These are phyloP conservation scores for Drosophila niveifrons DNA, from an alignment of 2,888 invertebrate species.

Conservation along the genomic window DNA sequence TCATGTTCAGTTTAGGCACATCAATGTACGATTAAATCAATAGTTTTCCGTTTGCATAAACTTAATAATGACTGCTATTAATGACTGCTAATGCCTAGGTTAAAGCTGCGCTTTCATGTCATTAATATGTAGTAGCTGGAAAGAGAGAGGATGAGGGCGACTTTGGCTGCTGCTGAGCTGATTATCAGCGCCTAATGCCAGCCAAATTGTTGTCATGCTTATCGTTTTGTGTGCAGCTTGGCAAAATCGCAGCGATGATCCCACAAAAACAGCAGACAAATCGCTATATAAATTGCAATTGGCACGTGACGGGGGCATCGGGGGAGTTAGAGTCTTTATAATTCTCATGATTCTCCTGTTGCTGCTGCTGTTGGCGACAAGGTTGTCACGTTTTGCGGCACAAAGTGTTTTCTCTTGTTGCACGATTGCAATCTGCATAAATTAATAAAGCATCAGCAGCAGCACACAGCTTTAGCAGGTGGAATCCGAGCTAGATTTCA, in stretches of 20 bases:
- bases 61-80: conserved; percentile 16
- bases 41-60: conserved; percentile 11
- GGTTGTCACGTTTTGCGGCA: conserved; percentile 70
- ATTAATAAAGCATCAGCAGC: conserved; percentile 43
- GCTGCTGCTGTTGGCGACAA: conserved; percentile 35
- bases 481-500: conserved; percentile 11
- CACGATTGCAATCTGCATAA: conserved; percentile 70
- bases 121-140: conserved; percentile 16
- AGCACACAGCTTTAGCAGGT: conserved; percentile 33
- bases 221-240: conserved; percentile 30
- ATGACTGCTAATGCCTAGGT: conserved; percentile 17
- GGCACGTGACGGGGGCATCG: conserved; percentile 48
- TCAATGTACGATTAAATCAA: conserved; percentile 17
- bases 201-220: conserved; percentile 41
- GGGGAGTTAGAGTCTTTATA: conserved; percentile 10
- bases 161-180: conserved; percentile 22
- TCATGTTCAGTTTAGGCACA: conserved; percentile 5
- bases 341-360: conserved; percentile 34
- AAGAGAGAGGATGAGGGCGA: background rate
- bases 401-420: conserved; percentile 60
- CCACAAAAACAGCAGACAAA: conserved; percentile 19
- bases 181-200: conserved; percentile 30
- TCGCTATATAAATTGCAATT: conserved; percentile 33
- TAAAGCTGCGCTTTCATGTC: conserved; percentile 27
- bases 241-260: conserved; percentile 6